Evolutionary conservation across 2,797 vertebrate genomes (phyloP), one percentile per base, ranked within the genome.

Genomic region (Denticeps clupeoides): DNA sequence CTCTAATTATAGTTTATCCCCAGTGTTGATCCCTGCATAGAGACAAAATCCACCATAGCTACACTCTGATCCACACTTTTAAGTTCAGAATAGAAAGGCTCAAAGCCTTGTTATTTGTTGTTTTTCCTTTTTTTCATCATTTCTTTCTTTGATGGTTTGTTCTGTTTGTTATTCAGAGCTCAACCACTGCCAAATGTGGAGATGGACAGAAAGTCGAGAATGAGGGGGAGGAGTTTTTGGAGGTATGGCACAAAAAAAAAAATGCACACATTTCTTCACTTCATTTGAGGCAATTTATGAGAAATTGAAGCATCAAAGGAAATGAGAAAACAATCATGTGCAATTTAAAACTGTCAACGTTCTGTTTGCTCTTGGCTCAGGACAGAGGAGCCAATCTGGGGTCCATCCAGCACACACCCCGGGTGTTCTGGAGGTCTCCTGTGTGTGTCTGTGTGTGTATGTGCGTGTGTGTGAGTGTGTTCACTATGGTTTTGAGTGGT

Each of bases 171-270:
- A 50, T 47, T 23, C 28, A 60, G 61, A 43, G 33, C n/a, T 47
- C 53, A 37, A 40, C 47, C 3, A 3, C 48, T 43, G 45, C 53
- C 41, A 56, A 41, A 11, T 50, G 46, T 28, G 45, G 44, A 2
- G 55, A 59, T 0, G 60, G 54, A 7, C 6, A 16, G 27, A 57
- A 59, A 49, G 56, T 57, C 45, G 18, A 2, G 51, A 49, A 66
- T 9, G 56, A 67, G 29, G 29, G 7, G 2, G 70, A 62, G 10
- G 49, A 68, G 38, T 71, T 59, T 62, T 51, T 72, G 47, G 69
- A 77, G 79, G 82, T 84, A 63, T 64, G 52, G n/a, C 54, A n/a
- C 26, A 13, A 5, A 15, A 23, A 26, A 25, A 43, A 19, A 13
- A 5, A 32, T 12, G 2, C 21, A 27, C 13, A 15, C 12, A 33